Base-by-base conservation (phyloP, 2,888 invertebrate species). In the Terebella lapidaria region DNA sequence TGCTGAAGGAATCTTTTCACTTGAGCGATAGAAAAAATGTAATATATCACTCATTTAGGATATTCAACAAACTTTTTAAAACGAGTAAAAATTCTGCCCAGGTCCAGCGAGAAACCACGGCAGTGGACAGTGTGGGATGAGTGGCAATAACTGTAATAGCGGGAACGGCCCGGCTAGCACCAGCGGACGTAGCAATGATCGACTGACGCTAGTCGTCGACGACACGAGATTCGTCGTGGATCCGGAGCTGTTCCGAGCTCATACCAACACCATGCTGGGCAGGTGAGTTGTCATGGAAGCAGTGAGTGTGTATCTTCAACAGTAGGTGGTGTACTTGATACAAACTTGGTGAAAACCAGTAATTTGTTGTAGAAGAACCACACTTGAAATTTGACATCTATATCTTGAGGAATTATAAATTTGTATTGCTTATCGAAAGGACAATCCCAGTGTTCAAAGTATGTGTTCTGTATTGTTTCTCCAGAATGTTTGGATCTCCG, bases 231-330 rank as follows among this genome's bases (percentile, higher is more conserved):
- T 94, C 79, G 89, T 96, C 52, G 89, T 96, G 25, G 95, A 96
- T 81, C 92, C 93, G 3, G 88, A 91, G 1, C 85, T 96, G 64
- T 92, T 99, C 75, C 90, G 91, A 10, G 90, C 92, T 1, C 92
- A 96, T 82, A 95, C 97, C 0, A 95, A 97, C 78, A 99, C 99
- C 0, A 96, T 99, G 96, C 84, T 99, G 30, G 99, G 97, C n/a
- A 82, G 85, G 85, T 84, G 47, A 53, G 52, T 58, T 25, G n/a
- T 35, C 42, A n/a, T 35, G n/a, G 10, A 15, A 35, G 42, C 10
- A n/a, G 10, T 35, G 10, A 15, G n/a, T 10, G 42, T 15, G n/a
- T 35, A n/a, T 15, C 42, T 15, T 35, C n/a, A 35, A 35, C 42
- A 35, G 42, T n/a, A 35, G n/a, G n/a, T n/a, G n/a, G n/a, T n/a